Evolutionary conservation across 2,113 vertebrate genomes (phyloP).

Genomic region (Terrapene triunguis): DNA sequence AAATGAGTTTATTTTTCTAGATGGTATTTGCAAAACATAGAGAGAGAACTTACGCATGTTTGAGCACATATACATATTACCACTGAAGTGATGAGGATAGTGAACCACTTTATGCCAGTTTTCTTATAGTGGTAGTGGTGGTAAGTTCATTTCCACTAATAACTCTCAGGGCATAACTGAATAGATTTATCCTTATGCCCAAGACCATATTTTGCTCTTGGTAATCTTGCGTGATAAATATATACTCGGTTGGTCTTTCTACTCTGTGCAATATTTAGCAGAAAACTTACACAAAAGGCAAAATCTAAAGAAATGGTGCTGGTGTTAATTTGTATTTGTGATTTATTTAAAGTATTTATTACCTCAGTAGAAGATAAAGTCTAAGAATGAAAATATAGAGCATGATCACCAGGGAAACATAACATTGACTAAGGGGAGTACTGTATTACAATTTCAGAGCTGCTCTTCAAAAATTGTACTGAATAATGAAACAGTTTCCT

Average conservation of each 20-base stretch:
- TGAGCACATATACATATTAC: neutral
- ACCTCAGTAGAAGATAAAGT: neutral
- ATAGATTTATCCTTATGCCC: neutral
- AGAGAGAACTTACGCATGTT: neutral
- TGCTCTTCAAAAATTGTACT: neutral
- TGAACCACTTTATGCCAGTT: neutral
- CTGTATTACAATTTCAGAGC: neutral
- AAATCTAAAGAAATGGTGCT: neutral
- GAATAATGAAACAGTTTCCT: neutral
- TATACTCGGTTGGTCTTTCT: neutral
- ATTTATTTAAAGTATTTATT: neutral
- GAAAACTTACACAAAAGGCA: neutral
- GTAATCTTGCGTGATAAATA: neutral
- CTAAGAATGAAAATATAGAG: neutral
- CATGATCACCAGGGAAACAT: neutral
- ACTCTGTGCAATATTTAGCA: neutral
- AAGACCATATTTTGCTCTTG: neutral
- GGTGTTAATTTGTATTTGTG: neutral
- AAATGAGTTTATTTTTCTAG: neutral
- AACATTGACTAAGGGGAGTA: neutral
- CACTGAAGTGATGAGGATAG: neutral
- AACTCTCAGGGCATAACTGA: neutral
- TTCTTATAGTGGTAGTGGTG: neutral
- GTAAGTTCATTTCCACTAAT: neutral
- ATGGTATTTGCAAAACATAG: neutral